Conservation (phyloP, 2,797 vertebrate species). For the Coilia nasus region DNA sequence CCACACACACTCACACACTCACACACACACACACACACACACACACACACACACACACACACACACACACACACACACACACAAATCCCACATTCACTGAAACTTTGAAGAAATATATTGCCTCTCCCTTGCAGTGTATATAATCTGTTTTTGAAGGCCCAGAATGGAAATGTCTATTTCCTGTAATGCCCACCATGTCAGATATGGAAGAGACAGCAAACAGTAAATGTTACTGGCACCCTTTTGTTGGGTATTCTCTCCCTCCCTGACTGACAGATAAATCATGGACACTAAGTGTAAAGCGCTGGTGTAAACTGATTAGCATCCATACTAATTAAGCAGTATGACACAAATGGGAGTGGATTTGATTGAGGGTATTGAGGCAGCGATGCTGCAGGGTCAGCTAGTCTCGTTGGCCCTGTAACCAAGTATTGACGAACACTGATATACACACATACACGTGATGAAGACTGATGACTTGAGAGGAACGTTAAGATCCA, state of each 20-base stretch:
- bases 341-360: no score
- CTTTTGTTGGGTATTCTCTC: not conserved
- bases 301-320: not conserved
- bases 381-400: no score
- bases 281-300: not conserved
- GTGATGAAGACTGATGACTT: no score
- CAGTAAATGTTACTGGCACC: not conserved
- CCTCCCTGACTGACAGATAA: not conserved
- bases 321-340: not conserved
- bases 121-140: not conserved
- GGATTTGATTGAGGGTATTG: no score
- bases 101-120: not conserved
- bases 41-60: no score
- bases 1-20: no score
- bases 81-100: not conserved
- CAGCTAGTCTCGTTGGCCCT: no score
- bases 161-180: not conserved
- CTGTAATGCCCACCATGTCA: not conserved
- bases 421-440: no score
- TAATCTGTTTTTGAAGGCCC: not conserved
- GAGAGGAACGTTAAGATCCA: no score
- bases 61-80: conserved; percentile 7
- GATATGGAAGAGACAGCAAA: not conserved
- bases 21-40: no score
- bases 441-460: no score